These are phyloP conservation scores for Pseudococcus longispinus DNA, from an alignment of 2,888 invertebrate species.

Conservation along the genomic window DNA sequence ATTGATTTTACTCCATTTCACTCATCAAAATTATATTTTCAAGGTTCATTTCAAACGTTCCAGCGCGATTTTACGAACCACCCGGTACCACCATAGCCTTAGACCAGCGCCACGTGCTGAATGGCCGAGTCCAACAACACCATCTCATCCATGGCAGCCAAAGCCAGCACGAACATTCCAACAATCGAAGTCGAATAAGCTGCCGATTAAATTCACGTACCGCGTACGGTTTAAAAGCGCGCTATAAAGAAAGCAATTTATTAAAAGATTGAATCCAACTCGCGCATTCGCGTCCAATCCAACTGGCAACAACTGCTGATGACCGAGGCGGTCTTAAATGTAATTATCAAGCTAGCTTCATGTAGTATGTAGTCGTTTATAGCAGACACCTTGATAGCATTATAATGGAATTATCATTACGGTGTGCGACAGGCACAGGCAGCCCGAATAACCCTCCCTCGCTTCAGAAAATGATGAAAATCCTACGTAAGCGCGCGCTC, in stretches of 20 bases:
- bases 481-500: constrained; percentile 3
- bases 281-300: not conserved
- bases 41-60: not conserved
- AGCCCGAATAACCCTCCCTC: not conserved
- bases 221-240: not conserved
- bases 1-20: no score
- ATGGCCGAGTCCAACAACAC: not conserved
- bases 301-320: not conserved
- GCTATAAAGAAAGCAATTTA: constrained; percentile 9
- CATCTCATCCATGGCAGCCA: not conserved
- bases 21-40: no score
- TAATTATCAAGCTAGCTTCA: constrained; percentile 25
- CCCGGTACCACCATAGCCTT: not conserved
- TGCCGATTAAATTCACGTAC: constrained; percentile 19
- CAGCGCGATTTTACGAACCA: not conserved
- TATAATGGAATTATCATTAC: constrained; percentile 45
- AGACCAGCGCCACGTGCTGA: not conserved
- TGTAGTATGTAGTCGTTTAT: not conserved
- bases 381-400: constrained; percentile 20
- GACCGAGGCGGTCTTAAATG: constrained; percentile 11
- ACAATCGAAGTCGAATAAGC: not conserved
- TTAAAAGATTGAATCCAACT: constrained; percentile 2
- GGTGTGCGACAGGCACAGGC: not conserved
- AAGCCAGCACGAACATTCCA: not conserved
- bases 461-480: not conserved